Evolutionary conservation across 2,888 invertebrate genomes (phyloP).

Genomic region (Linnaemya tessellans): DNA sequence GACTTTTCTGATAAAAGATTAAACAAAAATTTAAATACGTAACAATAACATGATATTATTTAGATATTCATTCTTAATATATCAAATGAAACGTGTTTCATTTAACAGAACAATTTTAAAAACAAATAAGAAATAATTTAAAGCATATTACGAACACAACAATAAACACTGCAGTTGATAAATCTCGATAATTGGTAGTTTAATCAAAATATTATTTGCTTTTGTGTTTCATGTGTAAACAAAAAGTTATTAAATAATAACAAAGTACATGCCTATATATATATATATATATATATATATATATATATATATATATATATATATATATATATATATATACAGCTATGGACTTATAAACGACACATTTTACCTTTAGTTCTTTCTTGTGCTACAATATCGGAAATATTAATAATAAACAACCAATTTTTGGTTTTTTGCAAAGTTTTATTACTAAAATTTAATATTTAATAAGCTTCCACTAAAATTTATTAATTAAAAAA

Average conservation of each 20-base stretch:
- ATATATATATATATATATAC: too few relatives aligned
- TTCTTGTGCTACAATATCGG: too few relatives aligned
- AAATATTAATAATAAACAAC: too few relatives aligned
- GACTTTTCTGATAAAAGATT: conserved; percentile 25
- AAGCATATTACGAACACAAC: conserved; percentile 9
- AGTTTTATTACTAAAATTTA: too few relatives aligned
- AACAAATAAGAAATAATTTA: conserved; percentile 9
- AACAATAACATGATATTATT: conserved; percentile 5
- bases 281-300: too few relatives aligned
- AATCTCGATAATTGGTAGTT: conserved; percentile 35
- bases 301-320: too few relatives aligned
- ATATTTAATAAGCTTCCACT: too few relatives aligned
- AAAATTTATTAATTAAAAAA: too few relatives aligned
- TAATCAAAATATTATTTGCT: conserved; percentile 24
- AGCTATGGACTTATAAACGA: too few relatives aligned
- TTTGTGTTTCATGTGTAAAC: background rate
- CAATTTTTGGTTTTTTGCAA: too few relatives aligned
- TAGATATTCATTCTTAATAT: background rate
- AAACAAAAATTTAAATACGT: conserved; percentile 32
- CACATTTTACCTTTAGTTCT: too few relatives aligned
- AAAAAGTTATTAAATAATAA: background rate
- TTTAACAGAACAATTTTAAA: conserved; percentile 13
- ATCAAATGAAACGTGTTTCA: conserved; percentile 34
- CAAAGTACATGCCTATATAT: background rate
- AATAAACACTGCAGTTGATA: background rate